phyloP scores from a whole-genome alignment of 2,888 invertebrate genomes.

The Octonoba sinensis region DNA sequence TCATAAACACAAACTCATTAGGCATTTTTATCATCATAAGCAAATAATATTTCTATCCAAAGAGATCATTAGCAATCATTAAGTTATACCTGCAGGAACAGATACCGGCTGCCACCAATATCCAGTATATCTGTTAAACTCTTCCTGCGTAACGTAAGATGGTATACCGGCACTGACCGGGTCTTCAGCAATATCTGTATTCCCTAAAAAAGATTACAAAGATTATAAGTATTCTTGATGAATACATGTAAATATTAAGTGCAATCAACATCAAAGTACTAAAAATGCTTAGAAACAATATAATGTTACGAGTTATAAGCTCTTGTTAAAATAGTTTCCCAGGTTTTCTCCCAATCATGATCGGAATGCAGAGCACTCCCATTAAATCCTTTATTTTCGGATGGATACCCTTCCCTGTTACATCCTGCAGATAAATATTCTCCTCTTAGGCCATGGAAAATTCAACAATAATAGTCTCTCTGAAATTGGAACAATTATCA shows the following conservation, averaged over 20 bases:
- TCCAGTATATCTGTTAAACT: constrained; percentile 94
- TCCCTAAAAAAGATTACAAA: constrained; percentile 69
- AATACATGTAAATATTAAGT: too few relatives aligned
- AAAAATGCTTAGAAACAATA: background rate
- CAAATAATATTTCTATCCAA: background rate
- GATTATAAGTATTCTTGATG: background rate
- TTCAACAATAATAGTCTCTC: too few relatives aligned
- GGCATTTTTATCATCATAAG: too few relatives aligned
- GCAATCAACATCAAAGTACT: background rate
- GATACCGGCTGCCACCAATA: constrained; percentile 96
- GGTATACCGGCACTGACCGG: constrained; percentile 94
- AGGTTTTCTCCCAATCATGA: too few relatives aligned
- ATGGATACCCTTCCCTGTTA: too few relatives aligned
- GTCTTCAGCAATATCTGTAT: constrained; percentile 80
- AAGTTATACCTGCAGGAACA: constrained; percentile 74
- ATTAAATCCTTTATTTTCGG: too few relatives aligned
- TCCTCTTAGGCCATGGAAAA: too few relatives aligned
- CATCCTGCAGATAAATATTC: too few relatives aligned
- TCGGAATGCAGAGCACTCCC: too few relatives aligned
- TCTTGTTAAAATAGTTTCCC: background rate
- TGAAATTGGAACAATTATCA: too few relatives aligned
- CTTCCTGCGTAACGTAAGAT: constrained; percentile 98
- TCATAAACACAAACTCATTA: background rate
- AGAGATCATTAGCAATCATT: background rate
- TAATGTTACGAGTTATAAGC: background rate